phyloP scores from a whole-genome alignment of 2,888 invertebrate genomes.

The Galeopsomyia nigrocyanea region DNA sequence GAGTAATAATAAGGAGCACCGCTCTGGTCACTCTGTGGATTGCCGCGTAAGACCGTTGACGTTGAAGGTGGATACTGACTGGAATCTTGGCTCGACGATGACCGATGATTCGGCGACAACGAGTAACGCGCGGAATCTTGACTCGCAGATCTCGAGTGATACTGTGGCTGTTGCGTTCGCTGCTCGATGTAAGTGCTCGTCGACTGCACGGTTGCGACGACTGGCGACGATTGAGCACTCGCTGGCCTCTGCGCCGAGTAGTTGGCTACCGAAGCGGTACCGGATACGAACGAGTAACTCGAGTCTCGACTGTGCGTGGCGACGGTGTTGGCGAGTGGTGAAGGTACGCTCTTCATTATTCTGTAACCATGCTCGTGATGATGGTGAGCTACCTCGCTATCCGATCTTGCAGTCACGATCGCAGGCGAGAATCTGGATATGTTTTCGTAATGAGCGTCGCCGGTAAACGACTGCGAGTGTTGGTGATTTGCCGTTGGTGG shows the following conservation, averaged over 20 bases:
- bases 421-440: slow-evolving; percentile 59
- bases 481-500: slow-evolving; percentile 59
- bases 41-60: slow-evolving; percentile 49
- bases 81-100: slow-evolving; percentile 57
- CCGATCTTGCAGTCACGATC: slow-evolving; percentile 43
- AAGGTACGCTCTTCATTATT: slow-evolving; percentile 8
- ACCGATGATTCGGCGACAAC: slow-evolving; percentile 57
- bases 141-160: slow-evolving; percentile 60
- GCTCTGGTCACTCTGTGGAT: slow-evolving; percentile 72
- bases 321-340: slow-evolving; percentile 29
- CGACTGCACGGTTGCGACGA: slow-evolving; percentile 28
- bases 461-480: slow-evolving; percentile 66
- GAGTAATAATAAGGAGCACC: slow-evolving; percentile 89
- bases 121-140: slow-evolving; percentile 57
- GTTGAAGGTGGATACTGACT: slow-evolving; percentile 50
- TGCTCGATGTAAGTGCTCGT: slow-evolving; percentile 30
- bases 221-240: slow-evolving; percentile 54
- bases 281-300: slow-evolving; percentile 57
- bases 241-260: slow-evolving; percentile 56
- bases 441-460: slow-evolving; percentile 65
- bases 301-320: slow-evolving; percentile 60
- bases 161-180: slow-evolving; percentile 27
- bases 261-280: slow-evolving; percentile 51
- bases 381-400: slow-evolving; percentile 48
- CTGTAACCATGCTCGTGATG: slow-evolving; percentile 17